Evolutionary conservation across 2,888 invertebrate species (phyloP).

Genomic region (Dermolepida albohirtum): DNA sequence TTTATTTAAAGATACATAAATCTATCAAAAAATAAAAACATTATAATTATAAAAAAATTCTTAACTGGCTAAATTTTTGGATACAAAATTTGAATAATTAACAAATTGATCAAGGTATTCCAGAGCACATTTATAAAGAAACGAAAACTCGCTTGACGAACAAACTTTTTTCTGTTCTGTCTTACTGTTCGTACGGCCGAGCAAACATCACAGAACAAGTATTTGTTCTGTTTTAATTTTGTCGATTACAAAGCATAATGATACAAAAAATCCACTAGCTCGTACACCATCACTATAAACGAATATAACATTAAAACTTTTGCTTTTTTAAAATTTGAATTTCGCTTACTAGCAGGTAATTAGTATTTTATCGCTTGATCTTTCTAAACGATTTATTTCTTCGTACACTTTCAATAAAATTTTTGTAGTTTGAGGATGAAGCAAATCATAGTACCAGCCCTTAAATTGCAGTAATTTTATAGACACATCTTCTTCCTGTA

Average conservation of each 20-base stretch:
- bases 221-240: conserved; percentile 67
- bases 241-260: conserved; percentile 65
- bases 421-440: conserved; percentile 52
- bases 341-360: conserved; percentile 63
- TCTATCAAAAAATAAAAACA: no score
- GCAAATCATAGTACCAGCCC: conserved; percentile 56
- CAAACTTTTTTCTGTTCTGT: conserved; percentile 63
- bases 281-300: conserved; percentile 64
- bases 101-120: conserved; percentile 7
- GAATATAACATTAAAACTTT: no score
- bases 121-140: conserved; percentile 28
- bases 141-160: conserved; percentile 53
- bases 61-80: not conserved
- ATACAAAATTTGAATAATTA: not conserved
- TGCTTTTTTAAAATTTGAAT: not conserved
- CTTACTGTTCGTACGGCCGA: conserved; percentile 65
- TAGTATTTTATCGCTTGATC: conserved; percentile 57
- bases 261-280: conserved; percentile 65
- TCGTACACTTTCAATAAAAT: conserved; percentile 61
- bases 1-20: no score
- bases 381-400: conserved; percentile 57
- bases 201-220: conserved; percentile 67
- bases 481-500: not conserved
- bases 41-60: not conserved
- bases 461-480: conserved; percentile 49